Evolutionary conservation across 2,113 vertebrate species (phyloP).

Genomic region (Ammospiza nelsoni): DNA sequence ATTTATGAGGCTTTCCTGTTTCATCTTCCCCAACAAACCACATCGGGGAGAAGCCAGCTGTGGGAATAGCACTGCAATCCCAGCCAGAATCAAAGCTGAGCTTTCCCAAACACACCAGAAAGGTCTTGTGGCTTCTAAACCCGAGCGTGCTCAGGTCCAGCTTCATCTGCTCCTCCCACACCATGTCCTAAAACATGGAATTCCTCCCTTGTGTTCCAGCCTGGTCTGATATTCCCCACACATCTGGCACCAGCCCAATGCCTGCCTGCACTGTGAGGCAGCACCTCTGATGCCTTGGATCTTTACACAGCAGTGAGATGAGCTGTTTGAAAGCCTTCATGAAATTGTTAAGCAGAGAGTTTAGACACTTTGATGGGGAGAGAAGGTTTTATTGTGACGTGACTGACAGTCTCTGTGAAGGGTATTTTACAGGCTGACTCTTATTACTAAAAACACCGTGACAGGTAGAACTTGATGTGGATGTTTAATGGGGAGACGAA

Average conservation of each 20-base stretch:
- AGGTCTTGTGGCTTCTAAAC: not conserved
- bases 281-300: not conserved
- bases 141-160: not conserved
- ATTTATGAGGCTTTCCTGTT: too few species aligned
- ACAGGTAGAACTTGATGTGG: conserved; percentile 66
- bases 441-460: conserved; percentile 58
- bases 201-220: not conserved
- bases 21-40: not conserved
- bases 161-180: not conserved
- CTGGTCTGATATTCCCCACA: not conserved
- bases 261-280: not conserved
- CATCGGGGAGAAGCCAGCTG: not conserved
- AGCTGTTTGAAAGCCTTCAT: conserved; percentile 61
- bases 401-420: conserved; percentile 66
- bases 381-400: conserved; percentile 66
- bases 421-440: conserved; percentile 66
- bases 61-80: not conserved
- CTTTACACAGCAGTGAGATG: not conserved
- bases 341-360: conserved; percentile 59
- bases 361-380: conserved; percentile 51
- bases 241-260: not conserved
- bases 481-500: conserved; percentile 34
- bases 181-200: not conserved
- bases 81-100: not conserved
- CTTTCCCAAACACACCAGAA: not conserved